Percentiles rank a stretch among this genome's conserved stretches.
phyloP scores from a whole-genome alignment of 2,797 vertebrate species.

The Microctenopoma steveboyesi region DNA sequence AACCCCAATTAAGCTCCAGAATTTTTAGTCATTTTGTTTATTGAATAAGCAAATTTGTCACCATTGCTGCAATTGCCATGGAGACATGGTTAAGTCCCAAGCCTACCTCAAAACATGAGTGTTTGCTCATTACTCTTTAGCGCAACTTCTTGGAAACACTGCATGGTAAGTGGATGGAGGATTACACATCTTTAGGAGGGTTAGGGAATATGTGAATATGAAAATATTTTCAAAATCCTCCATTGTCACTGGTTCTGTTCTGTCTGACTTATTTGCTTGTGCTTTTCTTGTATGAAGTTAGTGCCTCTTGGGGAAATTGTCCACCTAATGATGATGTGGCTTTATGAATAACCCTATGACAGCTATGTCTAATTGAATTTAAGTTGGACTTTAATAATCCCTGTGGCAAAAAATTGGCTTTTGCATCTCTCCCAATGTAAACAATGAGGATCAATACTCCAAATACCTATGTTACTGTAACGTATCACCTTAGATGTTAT shows the following conservation, averaged over 20 bases:
- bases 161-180: conserved; percentile 46
- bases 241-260: conserved; percentile 1
- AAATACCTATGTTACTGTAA: neutral
- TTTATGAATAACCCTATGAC: neutral
- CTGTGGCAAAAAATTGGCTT: neutral
- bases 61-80: conserved; percentile 78
- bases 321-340: neutral
- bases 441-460: neutral
- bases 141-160: conserved; percentile 64
- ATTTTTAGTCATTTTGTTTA: conserved; percentile 63
- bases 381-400: conserved; percentile 5
- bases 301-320: conserved; percentile 1
- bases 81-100: conserved; percentile 76
- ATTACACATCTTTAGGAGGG: conserved; percentile 56
- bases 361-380: conserved; percentile 2
- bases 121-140: conserved; percentile 62
- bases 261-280: neutral
- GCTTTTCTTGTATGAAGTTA: conserved; percentile 12
- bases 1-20: conserved; percentile 36
- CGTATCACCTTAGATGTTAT: conserved; percentile 12
- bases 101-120: conserved; percentile 56
- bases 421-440: neutral
- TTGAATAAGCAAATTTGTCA: conserved; percentile 73
- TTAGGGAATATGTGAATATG: conserved; percentile 55
- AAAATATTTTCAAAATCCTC: conserved; percentile 24